A percentile compares a stretch with the other conserved stretches of the same genome.
Evolutionary conservation across 2,113 vertebrate species (phyloP).

Genomic region (Triplophysa tibetana): DNA sequence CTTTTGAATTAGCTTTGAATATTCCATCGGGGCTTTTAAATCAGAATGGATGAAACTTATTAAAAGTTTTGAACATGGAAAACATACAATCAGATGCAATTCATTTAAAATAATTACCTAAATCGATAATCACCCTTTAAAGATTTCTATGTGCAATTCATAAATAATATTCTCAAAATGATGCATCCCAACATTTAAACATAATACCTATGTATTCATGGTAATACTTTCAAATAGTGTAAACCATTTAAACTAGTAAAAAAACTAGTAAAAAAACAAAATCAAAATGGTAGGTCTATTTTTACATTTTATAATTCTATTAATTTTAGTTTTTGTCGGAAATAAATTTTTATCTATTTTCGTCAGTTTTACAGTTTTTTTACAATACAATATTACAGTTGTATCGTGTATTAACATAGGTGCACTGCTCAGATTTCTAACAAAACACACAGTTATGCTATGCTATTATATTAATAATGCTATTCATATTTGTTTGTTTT

Average conservation of each 20-base stretch:
- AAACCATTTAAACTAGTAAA: neutral
- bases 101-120: neutral
- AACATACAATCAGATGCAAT: neutral
- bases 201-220: neutral
- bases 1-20: conserved; percentile 52
- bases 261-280: too few relatives aligned
- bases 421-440: neutral
- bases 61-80: neutral
- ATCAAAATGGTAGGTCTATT: too few relatives aligned
- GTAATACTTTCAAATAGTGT: neutral
- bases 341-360: too few relatives aligned
- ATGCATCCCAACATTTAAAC: neutral
- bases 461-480: too few relatives aligned
- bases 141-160: neutral
- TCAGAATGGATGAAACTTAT: conserved; percentile 34
- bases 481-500: conserved; percentile 1
- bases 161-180: neutral
- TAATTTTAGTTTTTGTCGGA: too few relatives aligned
- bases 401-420: neutral
- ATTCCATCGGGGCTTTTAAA: conserved; percentile 49
- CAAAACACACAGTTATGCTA: neutral
- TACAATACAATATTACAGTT: too few relatives aligned
- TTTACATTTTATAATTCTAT: too few relatives aligned
- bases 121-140: neutral
- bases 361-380: too few relatives aligned